Conservation (phyloP, 2,797 vertebrate species). For the Hafferia zeledoni region DNA sequence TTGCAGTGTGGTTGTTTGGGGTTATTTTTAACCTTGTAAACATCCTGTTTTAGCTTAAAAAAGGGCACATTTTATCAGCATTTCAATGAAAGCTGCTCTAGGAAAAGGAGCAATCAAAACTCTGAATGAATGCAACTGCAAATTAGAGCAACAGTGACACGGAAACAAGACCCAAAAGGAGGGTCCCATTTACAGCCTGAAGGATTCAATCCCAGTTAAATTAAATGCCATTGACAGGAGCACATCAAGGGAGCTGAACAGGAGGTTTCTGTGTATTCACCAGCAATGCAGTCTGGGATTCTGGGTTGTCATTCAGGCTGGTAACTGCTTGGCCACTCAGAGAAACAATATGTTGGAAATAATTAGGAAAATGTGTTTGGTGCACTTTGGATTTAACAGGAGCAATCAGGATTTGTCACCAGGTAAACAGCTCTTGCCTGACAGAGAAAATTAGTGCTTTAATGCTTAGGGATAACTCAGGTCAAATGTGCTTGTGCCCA, state of each 20-base stretch:
- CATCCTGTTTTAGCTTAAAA: neutral
- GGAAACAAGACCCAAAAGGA: neutral
- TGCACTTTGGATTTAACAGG: no score
- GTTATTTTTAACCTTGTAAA: neutral
- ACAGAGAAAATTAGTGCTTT: neutral
- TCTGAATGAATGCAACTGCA: neutral
- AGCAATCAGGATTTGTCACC: no score
- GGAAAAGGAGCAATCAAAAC: neutral
- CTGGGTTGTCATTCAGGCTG: neutral
- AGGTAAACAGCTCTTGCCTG: neutral
- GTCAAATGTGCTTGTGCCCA: neutral
- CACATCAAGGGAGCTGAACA: neutral
- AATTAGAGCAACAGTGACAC: neutral
- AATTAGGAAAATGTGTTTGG: no score
- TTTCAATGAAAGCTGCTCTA: neutral
- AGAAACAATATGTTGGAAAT: neutral
- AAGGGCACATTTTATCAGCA: neutral
- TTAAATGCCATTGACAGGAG: neutral
- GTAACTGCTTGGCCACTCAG: neutral
- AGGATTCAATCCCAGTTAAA: neutral
- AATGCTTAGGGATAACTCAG: neutral
- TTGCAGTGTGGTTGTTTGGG: neutral
- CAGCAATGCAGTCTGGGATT: neutral
- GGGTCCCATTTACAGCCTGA: neutral
- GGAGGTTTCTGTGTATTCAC: neutral